Base-by-base conservation (phyloP, 2,888 invertebrate genomes). In the Phengaris alcon region DNA sequence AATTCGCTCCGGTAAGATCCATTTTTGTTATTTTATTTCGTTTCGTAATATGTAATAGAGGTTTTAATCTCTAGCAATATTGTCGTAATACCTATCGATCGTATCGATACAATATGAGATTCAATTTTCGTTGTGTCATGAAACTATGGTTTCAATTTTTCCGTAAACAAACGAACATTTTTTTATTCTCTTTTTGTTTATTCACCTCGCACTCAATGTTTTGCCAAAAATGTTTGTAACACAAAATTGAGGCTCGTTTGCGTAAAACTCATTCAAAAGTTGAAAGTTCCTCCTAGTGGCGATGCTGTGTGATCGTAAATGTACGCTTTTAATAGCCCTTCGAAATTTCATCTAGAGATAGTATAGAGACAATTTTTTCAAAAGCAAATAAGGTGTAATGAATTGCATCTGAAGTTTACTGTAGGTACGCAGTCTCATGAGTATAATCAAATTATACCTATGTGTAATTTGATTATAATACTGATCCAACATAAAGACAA, bases 21-120 rank as follows among this genome's bases (percentile, higher is more conserved):
- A 91, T 90, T 92, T 91, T 91, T 91, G 90, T 90, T 90, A 90
- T 93, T 90, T 88, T 84, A 82, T 86, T 87, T 84, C 81, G 83
- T 83, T 85, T 84, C 83, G 85, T 87, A 85, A 87, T 88, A 88
- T 86, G 84, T 85, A 85, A 85, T 85, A 81, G 83, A 85, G 87
- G 86, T 82, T 89, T 90, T 90, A 90, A 90, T 90, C 87, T 88
- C 79, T 82, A 82, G 79, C 80, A 80, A 82, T 81, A 80, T 80
- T 81, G 77, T 80, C 77, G 77, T 77, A 69, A 75, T 79, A 35
- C 64, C 64, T 44, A 77, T 79, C 77, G 81, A 80, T 82, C 76
- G 74, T 68, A 73, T 73, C 75, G 75, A 74, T 75, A 75, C 70
- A 70, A 54, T 75, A 74, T 55, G 52, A 76, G 74, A 70, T 51